Percentiles rank a stretch among this genome's conserved stretches.
These are phyloP conservation scores for Gambelia wislizenii DNA, from an alignment of 2,797 vertebrate genomes.

Conservation along the genomic window DNA sequence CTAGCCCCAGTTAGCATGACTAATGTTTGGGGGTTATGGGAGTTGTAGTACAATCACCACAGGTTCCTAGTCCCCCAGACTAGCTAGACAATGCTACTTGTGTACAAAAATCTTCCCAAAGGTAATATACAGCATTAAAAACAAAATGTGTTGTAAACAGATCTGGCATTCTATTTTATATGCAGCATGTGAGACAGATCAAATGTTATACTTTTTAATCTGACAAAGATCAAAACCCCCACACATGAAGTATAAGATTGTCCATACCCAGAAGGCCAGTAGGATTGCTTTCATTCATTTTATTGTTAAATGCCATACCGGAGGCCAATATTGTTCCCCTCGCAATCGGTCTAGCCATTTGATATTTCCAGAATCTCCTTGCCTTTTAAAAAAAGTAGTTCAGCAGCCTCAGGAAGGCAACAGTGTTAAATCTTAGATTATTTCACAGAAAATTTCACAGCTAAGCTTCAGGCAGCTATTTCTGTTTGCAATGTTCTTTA, in stretches of 20 bases:
- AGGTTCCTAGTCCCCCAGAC: neutral
- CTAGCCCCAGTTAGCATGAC: neutral
- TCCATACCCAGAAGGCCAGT: constrained; percentile 39
- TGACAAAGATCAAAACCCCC: constrained; percentile 15
- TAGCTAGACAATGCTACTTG: neutral
- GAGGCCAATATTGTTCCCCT: constrained; percentile 25
- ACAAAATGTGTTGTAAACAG: neutral
- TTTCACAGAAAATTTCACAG: constrained; percentile 70
- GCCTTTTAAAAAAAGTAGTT: constrained; percentile 57
- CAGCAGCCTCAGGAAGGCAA: constrained; percentile 22
- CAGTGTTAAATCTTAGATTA: constrained; percentile 64
- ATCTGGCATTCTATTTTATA: neutral
- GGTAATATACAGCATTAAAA: too few species aligned
- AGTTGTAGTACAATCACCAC: neutral
- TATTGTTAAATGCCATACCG: constrained; percentile 48
- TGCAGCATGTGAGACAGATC: neutral
- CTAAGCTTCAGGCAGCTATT: constrained; percentile 61
- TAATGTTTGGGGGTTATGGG: too few species aligned
- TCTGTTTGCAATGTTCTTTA: constrained; percentile 61
- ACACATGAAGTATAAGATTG: constrained; percentile 13
- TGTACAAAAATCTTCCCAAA: neutral
- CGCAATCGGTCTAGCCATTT: constrained; percentile 33
- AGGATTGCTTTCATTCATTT: constrained; percentile 41
- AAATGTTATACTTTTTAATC: constrained; percentile 10
- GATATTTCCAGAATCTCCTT: constrained; percentile 56